Base-by-base conservation (phyloP, 2,113 vertebrate genomes). In the Tupaia tana region DNA sequence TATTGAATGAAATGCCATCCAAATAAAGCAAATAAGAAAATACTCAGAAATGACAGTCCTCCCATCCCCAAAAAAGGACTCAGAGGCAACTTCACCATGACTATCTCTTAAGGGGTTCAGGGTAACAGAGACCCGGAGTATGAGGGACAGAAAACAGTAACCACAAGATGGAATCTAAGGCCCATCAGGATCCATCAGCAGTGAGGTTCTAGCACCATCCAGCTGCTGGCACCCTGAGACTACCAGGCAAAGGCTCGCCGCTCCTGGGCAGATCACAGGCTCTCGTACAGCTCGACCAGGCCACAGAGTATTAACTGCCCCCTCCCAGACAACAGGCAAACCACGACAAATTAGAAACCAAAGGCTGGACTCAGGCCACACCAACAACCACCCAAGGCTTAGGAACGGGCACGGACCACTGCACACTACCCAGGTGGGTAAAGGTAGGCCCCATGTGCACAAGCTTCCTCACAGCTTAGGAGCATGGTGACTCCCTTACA, bases 181-280 rank as follows among this genome's bases (percentile, higher is more conserved):
- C 66, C 34, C 5, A n/a, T 5, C 8, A 5, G 2, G 43, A 14
- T 52, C 14, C 9, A 71, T 27, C 79, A 12, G 31, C 27, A n/a
- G 14, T 16, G 56, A 73, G 12, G 34, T n/a, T 59, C 15, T 54
- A 27, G 18, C 0, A 34, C 29, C 75, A 3, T 1, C 0, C 1
- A 6, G n/a, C 79, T 34, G 16, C 56, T 4, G 64, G 14, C 58
- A 58, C 34, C 13, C 34, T 1, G 1, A 13, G 56, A 79, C 16
- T 10, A 9, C 2, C 7, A 63, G 83, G 61, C 16, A 5, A 18
- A 34, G n/a, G 9, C 25, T 43, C 25, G 3, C 58, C 2, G 43
- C 0, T 15, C 77, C 69, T 24, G n/a, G 31, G 1, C 29, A 27
- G 54, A 56, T 13, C 4, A 2, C 0, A 2, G 61, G 15, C 20